A percentile compares a stretch with the other conserved stretches of the same genome.
Conservation (phyloP, 2,797 vertebrate species). For the Gymnocypris eckloni region DNA sequence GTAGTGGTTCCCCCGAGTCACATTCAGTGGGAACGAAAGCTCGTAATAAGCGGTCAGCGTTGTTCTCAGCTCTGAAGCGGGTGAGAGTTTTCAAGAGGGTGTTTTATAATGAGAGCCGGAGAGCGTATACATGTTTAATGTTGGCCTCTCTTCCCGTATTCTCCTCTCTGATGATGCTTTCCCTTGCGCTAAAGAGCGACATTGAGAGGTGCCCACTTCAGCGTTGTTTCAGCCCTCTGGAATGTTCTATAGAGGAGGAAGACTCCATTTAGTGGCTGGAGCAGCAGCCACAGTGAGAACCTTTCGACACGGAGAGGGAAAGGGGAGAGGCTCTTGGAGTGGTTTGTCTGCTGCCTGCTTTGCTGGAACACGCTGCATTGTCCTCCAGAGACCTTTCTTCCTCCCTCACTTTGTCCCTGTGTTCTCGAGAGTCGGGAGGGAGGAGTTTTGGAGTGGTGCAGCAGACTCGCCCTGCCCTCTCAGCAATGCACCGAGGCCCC, state of each 20-base stretch:
- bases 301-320: slow-evolving; percentile 41
- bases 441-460: slow-evolving; percentile 44
- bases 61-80: slow-evolving; percentile 30
- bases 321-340: slow-evolving; percentile 44
- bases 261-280: slow-evolving; percentile 49
- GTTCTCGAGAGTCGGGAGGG: slow-evolving; percentile 24
- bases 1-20: slow-evolving; percentile 17
- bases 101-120: slow-evolving; percentile 54
- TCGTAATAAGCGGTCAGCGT: slow-evolving; percentile 19
- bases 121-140: slow-evolving; percentile 54
- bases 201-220: slow-evolving; percentile 53
- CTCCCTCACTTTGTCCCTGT: slow-evolving; percentile 29
- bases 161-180: slow-evolving; percentile 46
- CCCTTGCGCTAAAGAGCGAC: slow-evolving; percentile 44
- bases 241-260: slow-evolving; percentile 50
- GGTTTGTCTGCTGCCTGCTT: slow-evolving; percentile 33
- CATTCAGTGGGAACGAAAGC: slow-evolving; percentile 28
- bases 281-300: slow-evolving; percentile 47
- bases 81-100: slow-evolving; percentile 48
- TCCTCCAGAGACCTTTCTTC: slow-evolving; percentile 45
- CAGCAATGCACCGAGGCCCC: not conserved
- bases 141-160: slow-evolving; percentile 42
- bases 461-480: not conserved
- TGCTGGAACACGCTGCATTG: slow-evolving; percentile 45
- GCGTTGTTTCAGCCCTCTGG: slow-evolving; percentile 50